Evolutionary conservation across 2,797 vertebrate genomes (phyloP).

Genomic region (Ctenopoma kingsleyae): DNA sequence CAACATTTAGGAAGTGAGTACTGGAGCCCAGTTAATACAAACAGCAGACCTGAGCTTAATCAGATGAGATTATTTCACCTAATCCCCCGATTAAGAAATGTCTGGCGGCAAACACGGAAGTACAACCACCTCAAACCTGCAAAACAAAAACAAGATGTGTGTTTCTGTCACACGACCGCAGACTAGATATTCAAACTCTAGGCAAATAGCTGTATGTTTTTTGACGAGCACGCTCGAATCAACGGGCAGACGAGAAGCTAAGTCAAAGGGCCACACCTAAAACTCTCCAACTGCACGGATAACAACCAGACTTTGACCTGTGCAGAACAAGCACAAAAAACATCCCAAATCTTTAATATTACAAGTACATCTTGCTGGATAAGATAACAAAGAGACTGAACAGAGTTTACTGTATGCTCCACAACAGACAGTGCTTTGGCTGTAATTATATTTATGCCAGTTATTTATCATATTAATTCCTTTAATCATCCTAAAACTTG

Average conservation of each 20-base stretch:
- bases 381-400: background rate
- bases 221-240: background rate
- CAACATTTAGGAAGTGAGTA: constrained; percentile 13
- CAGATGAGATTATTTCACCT: constrained; percentile 52
- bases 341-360: background rate
- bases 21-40: constrained; percentile 24
- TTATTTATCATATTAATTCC: constrained; percentile 7
- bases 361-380: no score
- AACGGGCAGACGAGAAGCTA: constrained; percentile 38
- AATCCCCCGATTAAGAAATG: constrained; percentile 52
- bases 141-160: constrained; percentile 19
- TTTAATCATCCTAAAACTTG: constrained; percentile 8
- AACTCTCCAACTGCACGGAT: constrained; percentile 5
- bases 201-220: constrained; percentile 69
- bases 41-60: constrained; percentile 29
- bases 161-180: background rate
- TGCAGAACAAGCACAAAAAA: constrained; percentile 15
- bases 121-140: background rate
- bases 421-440: no score
- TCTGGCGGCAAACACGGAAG: constrained; percentile 26
- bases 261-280: constrained; percentile 66
- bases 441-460: background rate
- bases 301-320: constrained; percentile 81
- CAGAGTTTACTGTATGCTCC: background rate
- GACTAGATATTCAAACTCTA: constrained; percentile 74